Conservation (phyloP, 2,888 invertebrate species). For the Disparrhopalites patrizii region DNA sequence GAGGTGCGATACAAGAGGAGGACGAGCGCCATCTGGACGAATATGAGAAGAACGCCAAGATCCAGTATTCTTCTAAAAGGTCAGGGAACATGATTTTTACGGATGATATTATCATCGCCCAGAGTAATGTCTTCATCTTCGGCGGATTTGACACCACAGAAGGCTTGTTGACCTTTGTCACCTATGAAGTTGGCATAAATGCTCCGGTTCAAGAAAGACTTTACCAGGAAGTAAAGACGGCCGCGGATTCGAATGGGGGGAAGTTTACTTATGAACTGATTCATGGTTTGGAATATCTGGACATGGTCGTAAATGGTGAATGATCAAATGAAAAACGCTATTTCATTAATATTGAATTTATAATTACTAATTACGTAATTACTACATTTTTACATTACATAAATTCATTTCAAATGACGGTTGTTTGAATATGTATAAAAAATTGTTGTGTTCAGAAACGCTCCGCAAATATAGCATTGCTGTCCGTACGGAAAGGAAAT, state of each 20-base stretch:
- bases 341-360: too few relatives aligned
- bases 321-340: too few relatives aligned
- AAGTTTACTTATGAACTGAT: slow-evolving; percentile 12
- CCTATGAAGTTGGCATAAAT: slow-evolving; percentile 41
- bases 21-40: slow-evolving; percentile 6
- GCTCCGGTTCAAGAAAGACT: slow-evolving; percentile 38
- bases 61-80: neutral
- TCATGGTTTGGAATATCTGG: slow-evolving; percentile 17
- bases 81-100: neutral
- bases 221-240: slow-evolving; percentile 33
- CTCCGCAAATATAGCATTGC: neutral
- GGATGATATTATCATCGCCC: slow-evolving; percentile 50
- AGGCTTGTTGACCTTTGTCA: slow-evolving; percentile 52
- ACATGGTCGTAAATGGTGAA: slow-evolving; percentile 12
- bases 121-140: slow-evolving; percentile 53
- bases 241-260: neutral
- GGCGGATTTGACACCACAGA: slow-evolving; percentile 57
- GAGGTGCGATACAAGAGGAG: neutral
- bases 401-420: neutral
- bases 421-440: neutral
- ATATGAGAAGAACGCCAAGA: neutral
- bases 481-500: neutral
- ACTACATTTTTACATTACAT: too few relatives aligned
- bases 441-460: neutral
- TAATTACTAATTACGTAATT: too few relatives aligned